Conservation (phyloP, 2,797 vertebrate genomes). For the Crocidura indochinensis region DNA sequence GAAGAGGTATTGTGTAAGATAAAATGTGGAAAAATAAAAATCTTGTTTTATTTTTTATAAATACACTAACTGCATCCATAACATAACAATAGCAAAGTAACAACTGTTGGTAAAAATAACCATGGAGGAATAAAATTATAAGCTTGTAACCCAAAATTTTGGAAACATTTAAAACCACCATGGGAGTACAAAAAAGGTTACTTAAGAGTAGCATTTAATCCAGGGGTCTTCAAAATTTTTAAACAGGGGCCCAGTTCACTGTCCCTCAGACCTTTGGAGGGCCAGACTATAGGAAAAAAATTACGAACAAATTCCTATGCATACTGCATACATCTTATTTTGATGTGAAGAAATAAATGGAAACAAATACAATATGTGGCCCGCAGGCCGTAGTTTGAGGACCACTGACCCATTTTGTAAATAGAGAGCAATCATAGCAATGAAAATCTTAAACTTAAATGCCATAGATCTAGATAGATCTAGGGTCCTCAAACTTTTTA, state of each 20-base stretch:
- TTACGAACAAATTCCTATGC: too few relatives aligned
- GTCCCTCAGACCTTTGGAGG: too few relatives aligned
- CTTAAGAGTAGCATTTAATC: neutral
- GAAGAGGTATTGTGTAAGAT: constrained; percentile 47
- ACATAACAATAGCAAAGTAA: neutral
- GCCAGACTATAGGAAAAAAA: too few relatives aligned
- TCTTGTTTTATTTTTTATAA: neutral
- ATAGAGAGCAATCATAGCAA: constrained; percentile 32
- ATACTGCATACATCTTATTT: too few relatives aligned
- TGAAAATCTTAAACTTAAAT: neutral
- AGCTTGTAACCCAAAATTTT: constrained; percentile 45
- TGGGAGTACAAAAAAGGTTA: neutral
- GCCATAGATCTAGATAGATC: too few relatives aligned
- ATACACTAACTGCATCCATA: neutral
- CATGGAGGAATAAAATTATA: constrained; percentile 17
- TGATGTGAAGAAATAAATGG: too few relatives aligned
- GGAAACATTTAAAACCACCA: constrained; percentile 21
- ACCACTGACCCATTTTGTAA: constrained; percentile 4
- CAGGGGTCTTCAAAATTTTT: too few relatives aligned
- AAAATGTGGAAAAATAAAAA: constrained; percentile 44
- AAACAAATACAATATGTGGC: too few relatives aligned
- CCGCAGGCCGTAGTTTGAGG: too few relatives aligned
- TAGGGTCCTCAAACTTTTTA: too few relatives aligned
- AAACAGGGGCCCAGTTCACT: too few relatives aligned
- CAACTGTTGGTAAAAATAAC: constrained; percentile 22